Percentiles rank a stretch among this genome's conserved stretches.
Conservation (phyloP, 2,888 invertebrate genomes). For the Nasonovia ribisnigri region DNA sequence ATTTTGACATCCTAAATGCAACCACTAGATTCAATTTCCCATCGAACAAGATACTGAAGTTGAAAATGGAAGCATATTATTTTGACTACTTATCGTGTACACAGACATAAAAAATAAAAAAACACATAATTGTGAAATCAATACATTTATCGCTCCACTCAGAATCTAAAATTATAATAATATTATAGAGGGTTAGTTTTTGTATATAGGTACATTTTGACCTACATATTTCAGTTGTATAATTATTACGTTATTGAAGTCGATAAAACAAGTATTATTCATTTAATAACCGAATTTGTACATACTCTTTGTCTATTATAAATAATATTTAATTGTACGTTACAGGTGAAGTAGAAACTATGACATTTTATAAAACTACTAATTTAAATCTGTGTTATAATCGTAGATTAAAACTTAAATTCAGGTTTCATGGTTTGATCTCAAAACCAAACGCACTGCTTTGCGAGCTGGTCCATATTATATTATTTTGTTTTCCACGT, state of each 20-base stretch:
- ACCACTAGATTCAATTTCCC: too few species aligned
- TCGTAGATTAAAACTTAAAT: not conserved
- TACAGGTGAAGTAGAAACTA: not conserved
- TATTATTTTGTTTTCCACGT: slow-evolving; percentile 8
- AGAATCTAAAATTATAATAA: too few species aligned
- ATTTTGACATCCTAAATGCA: too few species aligned
- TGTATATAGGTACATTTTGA: not conserved
- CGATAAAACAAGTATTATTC: not conserved
- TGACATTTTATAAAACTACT: not conserved
- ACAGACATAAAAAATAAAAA: too few species aligned
- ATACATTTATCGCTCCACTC: too few species aligned
- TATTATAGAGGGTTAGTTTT: not conserved
- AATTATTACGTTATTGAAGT: not conserved
- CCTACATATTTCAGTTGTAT: not conserved
- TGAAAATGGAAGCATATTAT: too few species aligned
- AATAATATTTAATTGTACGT: not conserved
- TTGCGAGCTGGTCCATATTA: not conserved
- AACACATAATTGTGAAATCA: too few species aligned
- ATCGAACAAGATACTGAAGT: too few species aligned
- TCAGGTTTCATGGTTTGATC: too few species aligned
- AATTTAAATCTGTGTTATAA: not conserved
- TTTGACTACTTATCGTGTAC: too few species aligned
- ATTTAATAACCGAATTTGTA: not conserved
- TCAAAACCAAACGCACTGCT: not conserved
- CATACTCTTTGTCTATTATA: not conserved